Conservation (phyloP, 2,888 invertebrate species). For the Tenthredo livida region DNA sequence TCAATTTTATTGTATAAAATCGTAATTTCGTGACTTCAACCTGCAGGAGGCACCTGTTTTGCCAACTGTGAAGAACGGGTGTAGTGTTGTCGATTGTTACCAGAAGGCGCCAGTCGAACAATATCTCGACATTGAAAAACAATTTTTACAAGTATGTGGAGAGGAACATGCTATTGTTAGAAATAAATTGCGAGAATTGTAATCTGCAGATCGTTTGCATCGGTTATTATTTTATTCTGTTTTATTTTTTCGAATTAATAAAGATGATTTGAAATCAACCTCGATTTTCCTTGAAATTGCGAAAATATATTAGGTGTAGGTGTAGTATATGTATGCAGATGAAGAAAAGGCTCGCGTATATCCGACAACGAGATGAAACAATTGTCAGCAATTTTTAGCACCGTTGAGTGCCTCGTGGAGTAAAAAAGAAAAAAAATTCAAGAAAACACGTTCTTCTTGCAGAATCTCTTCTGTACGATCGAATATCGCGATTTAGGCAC, state of each 20-base stretch:
- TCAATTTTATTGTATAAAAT: slow-evolving; percentile 25
- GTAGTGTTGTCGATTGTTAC: slow-evolving; percentile 12
- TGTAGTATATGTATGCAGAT: too few species aligned
- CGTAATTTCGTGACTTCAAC: neutral
- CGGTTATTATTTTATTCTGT: too few species aligned
- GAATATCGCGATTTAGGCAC: slow-evolving; percentile 39
- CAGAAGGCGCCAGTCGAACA: slow-evolving; percentile 32
- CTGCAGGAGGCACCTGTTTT: slow-evolving; percentile 18
- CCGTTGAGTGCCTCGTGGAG: neutral
- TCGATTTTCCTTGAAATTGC: too few species aligned
- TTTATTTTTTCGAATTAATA: too few species aligned
- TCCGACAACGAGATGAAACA: neutral
- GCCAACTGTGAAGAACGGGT: neutral
- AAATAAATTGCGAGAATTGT: too few species aligned
- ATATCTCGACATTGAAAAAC: neutral
- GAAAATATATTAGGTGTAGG: too few species aligned
- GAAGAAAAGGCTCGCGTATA: neutral
- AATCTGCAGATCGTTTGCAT: too few species aligned
- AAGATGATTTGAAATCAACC: too few species aligned
- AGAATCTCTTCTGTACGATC: slow-evolving; percentile 22
- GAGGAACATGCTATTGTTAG: too few species aligned
- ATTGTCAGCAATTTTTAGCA: slow-evolving; percentile 31
- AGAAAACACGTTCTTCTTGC: neutral
- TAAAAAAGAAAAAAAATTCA: neutral
- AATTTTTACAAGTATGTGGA: too few species aligned